Percentiles rank a stretch among this genome's conserved stretches.
Conservation (phyloP, 1,140 invertebrate genomes). For the Varroa destructor region DNA sequence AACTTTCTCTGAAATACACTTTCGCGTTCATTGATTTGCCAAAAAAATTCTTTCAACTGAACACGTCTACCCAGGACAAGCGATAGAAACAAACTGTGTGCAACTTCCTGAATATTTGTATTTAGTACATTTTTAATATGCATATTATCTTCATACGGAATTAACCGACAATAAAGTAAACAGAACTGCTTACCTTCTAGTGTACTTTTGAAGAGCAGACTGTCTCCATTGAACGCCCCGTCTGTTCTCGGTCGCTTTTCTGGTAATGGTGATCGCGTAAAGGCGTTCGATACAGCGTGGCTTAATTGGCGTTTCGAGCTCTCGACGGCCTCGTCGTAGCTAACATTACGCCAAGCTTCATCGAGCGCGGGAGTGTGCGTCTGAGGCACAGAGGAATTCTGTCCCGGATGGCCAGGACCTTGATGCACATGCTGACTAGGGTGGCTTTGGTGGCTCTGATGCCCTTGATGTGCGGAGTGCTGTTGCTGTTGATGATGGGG, state of each 20-base stretch:
- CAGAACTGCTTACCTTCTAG: not conserved
- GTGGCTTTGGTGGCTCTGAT: too few species aligned
- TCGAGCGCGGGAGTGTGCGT: conserved; percentile 13
- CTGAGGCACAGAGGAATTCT: not conserved
- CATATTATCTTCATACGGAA: not conserved
- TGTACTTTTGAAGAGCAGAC: conserved; percentile 13
- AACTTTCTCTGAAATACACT: too few species aligned
- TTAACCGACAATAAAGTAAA: not conserved
- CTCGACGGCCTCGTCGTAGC: conserved; percentile 6
- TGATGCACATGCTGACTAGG: not conserved
- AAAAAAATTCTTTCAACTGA: too few species aligned
- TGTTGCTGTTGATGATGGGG: too few species aligned
- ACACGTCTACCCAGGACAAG: too few species aligned
- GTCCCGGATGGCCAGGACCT: not conserved
- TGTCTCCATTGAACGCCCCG: not conserved
- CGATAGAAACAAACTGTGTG: too few species aligned
- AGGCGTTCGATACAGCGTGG: conserved; percentile 6
- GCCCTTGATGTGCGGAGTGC: too few species aligned
- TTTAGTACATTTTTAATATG: not conserved
- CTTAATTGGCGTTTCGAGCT: conserved; percentile 13
- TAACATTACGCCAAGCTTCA: conserved; percentile 19
- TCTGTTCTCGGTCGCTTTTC: conserved; percentile 2
- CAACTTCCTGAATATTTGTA: too few species aligned
- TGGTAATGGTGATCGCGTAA: not conserved
- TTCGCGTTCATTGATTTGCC: too few species aligned